Percentiles rank a stretch among this genome's conserved stretches.
These are phyloP conservation scores for Xenus cinereus DNA, from an alignment of 2,113 vertebrate genomes.

Conservation along the genomic window DNA sequence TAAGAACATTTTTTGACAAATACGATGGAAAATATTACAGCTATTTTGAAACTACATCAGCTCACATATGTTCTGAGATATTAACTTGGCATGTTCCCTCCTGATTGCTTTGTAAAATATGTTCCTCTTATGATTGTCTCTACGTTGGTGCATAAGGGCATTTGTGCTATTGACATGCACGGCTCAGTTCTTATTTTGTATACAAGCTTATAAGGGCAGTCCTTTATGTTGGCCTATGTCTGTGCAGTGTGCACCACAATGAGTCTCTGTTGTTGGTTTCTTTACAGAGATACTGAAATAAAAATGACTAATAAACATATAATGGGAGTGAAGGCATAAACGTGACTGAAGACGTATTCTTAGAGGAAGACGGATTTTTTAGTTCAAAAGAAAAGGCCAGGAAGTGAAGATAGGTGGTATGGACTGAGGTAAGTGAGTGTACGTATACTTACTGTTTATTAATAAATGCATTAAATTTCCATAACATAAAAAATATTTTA, in stretches of 20 bases:
- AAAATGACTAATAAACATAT: not conserved
- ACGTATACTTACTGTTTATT: not conserved
- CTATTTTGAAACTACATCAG: conserved; percentile 36
- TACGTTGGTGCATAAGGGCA: not conserved
- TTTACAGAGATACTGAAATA: not conserved
- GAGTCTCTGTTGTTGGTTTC: not conserved
- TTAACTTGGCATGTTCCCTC: conserved; percentile 8
- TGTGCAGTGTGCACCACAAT: not conserved
- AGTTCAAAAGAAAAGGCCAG: not conserved
- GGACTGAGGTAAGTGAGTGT: not conserved
- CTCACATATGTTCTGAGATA: conserved; percentile 45
- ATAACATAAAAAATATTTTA: not conserved
- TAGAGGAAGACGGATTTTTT: not conserved
- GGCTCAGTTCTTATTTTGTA: not conserved
- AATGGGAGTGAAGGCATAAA: not conserved
- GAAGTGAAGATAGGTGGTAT: not conserved
- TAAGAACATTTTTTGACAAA: conserved; percentile 22
- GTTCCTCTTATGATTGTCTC: not conserved
- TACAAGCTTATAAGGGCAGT: not conserved
- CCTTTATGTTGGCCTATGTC: not conserved
- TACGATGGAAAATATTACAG: conserved; percentile 51
- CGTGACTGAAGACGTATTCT: not conserved
- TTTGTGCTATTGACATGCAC: not conserved
- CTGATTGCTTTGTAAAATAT: not conserved
- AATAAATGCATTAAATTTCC: not conserved